These are phyloP conservation scores for Holothuria leucospilota DNA, from an alignment of 53 echinoderm and acorn worm species.

Conservation along the genomic window DNA sequence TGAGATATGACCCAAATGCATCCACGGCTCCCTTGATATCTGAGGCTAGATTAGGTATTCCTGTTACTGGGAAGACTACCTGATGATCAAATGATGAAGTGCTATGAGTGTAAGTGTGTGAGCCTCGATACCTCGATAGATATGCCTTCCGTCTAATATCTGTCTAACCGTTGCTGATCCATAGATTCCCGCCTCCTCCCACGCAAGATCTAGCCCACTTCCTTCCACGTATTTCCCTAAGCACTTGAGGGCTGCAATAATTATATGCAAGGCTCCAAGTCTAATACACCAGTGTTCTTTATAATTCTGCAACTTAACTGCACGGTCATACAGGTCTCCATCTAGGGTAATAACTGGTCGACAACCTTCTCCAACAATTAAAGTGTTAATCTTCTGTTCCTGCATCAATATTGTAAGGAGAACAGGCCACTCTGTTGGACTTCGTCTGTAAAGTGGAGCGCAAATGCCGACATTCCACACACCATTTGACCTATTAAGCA, in stretches of 20 bases:
- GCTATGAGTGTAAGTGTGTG: not conserved
- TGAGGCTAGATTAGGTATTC: no score
- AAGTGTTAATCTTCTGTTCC: conserved; percentile 23
- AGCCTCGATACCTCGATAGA: conserved; percentile 46
- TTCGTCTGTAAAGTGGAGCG: conserved; percentile 34
- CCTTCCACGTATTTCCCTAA: conserved; percentile 58
- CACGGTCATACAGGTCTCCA: not conserved
- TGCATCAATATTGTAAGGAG: conserved; percentile 40
- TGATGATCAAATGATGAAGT: conserved; percentile 14
- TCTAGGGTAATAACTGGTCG: not conserved
- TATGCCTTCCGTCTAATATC: conserved; percentile 37
- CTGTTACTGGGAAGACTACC: no score
- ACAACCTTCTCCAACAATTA: not conserved
- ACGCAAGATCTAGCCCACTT: conserved; percentile 52
- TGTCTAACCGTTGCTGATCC: no score
- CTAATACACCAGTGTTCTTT: no score
- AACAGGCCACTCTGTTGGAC: conserved; percentile 39
- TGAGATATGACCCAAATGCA: no score
- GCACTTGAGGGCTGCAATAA: conserved; percentile 19
- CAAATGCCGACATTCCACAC: conserved; percentile 43
- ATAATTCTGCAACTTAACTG: not conserved
- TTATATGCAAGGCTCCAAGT: no score
- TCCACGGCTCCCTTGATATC: no score
- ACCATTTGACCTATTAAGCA: not conserved
- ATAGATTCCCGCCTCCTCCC: not conserved